These are phyloP conservation scores for Gambusia holbrooki DNA, from an alignment of 2,113 vertebrate species.

Conservation along the genomic window DNA sequence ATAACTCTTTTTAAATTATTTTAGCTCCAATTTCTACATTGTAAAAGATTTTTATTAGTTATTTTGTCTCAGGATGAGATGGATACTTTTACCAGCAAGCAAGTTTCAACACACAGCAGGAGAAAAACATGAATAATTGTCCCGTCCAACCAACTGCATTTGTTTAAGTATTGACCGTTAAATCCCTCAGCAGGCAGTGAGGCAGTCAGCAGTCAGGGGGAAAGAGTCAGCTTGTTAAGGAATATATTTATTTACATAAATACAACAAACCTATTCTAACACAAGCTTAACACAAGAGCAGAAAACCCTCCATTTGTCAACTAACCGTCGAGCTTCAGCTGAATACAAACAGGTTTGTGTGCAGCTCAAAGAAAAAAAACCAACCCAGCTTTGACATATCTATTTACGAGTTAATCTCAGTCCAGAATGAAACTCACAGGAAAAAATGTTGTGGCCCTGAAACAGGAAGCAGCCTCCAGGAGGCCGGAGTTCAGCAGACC, in stretches of 20 bases:
- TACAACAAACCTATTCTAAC: conserved; percentile 3
- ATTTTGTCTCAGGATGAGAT: not conserved
- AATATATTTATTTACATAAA: not conserved
- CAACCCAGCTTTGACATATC: conserved; percentile 24
- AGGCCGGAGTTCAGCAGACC: conserved; percentile 36
- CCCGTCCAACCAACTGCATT: not conserved
- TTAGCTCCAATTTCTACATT: not conserved
- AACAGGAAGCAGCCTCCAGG: conserved; percentile 20
- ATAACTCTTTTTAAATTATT: not conserved
- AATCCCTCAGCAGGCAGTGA: not conserved
- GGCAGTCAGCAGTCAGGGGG: not conserved
- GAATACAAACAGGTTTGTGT: conserved; percentile 48
- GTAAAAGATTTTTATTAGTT: not conserved
- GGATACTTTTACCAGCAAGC: not conserved
- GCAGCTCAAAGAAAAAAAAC: conserved; percentile 16
- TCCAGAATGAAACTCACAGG: conserved; percentile 8
- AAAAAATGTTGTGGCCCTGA: not conserved
- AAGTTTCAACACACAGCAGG: not conserved
- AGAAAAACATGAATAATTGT: not conserved
- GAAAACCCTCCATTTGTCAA: conserved; percentile 30
- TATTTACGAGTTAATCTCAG: conserved; percentile 43
- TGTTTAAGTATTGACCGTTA: not conserved
- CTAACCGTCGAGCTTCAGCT: conserved; percentile 9
- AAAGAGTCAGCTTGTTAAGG: not conserved
- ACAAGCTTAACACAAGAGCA: not conserved